These are phyloP conservation scores for Climacteris rufus DNA, from an alignment of 2,113 vertebrate species.

Conservation along the genomic window DNA sequence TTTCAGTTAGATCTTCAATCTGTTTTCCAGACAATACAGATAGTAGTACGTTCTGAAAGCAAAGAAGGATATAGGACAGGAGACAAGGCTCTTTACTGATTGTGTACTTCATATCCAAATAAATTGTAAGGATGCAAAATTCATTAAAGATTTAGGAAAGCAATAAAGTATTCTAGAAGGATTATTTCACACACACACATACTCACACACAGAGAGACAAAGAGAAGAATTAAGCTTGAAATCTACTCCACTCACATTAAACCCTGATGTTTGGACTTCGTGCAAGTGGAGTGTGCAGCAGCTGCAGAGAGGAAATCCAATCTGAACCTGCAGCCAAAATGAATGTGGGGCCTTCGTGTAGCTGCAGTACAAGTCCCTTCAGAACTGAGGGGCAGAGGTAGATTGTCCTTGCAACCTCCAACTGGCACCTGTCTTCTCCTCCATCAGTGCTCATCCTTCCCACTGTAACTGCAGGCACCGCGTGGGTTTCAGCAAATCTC, in stretches of 20 bases:
- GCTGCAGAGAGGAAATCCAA: conserved; percentile 44
- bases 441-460: rapidly evolving
- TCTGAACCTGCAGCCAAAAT: neutral
- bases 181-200: neutral
- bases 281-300: neutral
- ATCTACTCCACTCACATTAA: conserved; percentile 20
- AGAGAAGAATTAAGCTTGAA: conserved; percentile 22
- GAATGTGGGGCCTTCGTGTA: neutral
- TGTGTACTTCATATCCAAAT: neutral
- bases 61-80: neutral
- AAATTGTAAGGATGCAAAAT: neutral
- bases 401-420: rapidly evolving
- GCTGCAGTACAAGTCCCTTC: neutral
- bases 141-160: neutral
- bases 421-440: neutral
- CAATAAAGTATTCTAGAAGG: neutral
- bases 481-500: neutral
- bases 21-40: neutral
- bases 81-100: neutral
- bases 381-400: neutral
- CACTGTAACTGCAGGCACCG: rapidly evolving
- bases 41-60: neutral
- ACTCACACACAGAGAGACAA: neutral
- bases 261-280: neutral
- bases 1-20: neutral